Base-by-base conservation (phyloP, 2,888 invertebrate species). In the Scaptomyza polygonia region DNA sequence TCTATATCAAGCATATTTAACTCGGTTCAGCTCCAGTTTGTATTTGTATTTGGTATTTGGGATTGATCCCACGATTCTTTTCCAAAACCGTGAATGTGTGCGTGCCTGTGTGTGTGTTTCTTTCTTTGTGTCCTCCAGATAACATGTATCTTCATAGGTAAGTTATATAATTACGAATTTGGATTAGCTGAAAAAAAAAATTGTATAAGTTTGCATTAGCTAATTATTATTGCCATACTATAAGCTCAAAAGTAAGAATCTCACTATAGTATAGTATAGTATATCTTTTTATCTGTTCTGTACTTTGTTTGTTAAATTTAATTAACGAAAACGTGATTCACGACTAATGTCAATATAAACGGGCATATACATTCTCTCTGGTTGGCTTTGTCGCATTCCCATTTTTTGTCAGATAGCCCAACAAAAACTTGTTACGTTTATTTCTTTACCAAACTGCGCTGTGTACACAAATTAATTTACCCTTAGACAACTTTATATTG, bases 1-100 rank as follows among this genome's bases (percentile, higher is more conserved):
- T 66, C 56, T 63, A n/a, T 69, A 67, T 70, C 48, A 69, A 81
- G 85, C 82, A 82, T 82, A 81, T 81, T 84, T 76, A 72, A 53
- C 55, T 56, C 49, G 27, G 21, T 70, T 71, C 59, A 51, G 43
- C 44, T 56, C 32, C 42, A 40, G 16, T 32, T 45, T 30, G 30
- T 25, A 30, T 64, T 48, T 49, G 29, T 56, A 62, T 52, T 61
- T 49, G 18, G 16, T 55, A 58, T 47, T 61, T 8, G 7, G 52
- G 55, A 52, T 30, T 30, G 30, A 62, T 27, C 55, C 40, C 12
- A 29, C 12, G 29, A 21, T 58, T 30, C 39, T 36, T 5, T n/a
- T 44, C 29, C 36, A 14, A 18, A 14, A 14, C 12, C 27, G 29
- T 30, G 5, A 25, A 14, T 27, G 42, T 55, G 51, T 57, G 30